Conservation (phyloP, 2,113 vertebrate species). For the Macheiramphus alcinus region DNA sequence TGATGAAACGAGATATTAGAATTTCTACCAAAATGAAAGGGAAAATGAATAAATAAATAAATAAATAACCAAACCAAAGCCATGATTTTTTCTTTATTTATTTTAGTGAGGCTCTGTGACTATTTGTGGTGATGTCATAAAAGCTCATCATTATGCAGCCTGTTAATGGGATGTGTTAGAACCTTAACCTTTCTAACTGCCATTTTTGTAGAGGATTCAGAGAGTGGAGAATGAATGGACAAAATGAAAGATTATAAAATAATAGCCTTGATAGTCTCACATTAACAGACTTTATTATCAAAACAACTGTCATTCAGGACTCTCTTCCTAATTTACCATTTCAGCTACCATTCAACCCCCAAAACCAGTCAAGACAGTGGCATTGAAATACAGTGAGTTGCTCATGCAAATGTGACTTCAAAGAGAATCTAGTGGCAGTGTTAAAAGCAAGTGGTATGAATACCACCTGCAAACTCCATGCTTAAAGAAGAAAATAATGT, state of each 20-base stretch:
- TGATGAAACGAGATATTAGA: not conserved
- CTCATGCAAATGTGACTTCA: not conserved
- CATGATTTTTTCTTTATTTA: not conserved
- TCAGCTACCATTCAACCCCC: not conserved
- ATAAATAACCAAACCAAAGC: not conserved
- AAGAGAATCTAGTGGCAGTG: not conserved
- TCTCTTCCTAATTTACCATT: not conserved
- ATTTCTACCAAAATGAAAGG: not conserved
- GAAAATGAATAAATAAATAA: not conserved
- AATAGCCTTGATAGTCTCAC: not conserved
- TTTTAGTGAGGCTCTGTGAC: not conserved
- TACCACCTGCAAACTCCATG: not conserved
- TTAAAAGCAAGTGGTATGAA: not conserved
- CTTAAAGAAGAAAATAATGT: not conserved
- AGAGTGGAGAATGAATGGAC: not conserved
- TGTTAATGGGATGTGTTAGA: not conserved
- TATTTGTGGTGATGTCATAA: not conserved
- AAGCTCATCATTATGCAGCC: not conserved
- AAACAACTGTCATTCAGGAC: not conserved
- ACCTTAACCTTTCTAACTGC: not conserved
- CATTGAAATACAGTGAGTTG: not conserved
- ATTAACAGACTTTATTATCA: not conserved
- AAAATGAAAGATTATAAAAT: not conserved
- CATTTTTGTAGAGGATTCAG: not conserved
- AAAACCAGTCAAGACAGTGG: not conserved